Evolutionary conservation across 2,113 vertebrate species (phyloP).

Genomic region (Danionella cerebrum): DNA sequence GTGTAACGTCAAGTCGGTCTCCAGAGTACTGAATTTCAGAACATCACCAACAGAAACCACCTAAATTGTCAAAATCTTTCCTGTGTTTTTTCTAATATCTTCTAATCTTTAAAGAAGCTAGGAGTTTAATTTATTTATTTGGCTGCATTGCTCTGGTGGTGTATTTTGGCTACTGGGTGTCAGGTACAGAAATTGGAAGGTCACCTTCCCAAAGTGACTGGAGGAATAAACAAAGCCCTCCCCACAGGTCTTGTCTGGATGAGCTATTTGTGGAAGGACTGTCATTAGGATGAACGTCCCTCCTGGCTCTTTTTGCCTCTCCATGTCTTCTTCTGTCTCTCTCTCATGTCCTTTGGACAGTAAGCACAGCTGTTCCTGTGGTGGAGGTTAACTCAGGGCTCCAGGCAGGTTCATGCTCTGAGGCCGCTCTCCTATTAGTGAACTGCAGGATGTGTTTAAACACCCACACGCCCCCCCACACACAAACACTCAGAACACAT

Average conservation of each 20-base stretch:
- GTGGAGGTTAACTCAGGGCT: conserved; percentile 23
- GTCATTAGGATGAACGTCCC: conserved; percentile 19
- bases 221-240: conserved; percentile 25
- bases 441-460: neutral
- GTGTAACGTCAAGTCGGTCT: too few relatives aligned
- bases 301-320: neutral
- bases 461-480: neutral
- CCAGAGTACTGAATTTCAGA: too few relatives aligned
- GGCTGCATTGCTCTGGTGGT: neutral
- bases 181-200: conserved; percentile 27
- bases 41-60: too few relatives aligned
- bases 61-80: too few relatives aligned
- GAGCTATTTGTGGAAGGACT: conserved; percentile 38
- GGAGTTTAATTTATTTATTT: neutral
- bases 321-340: conserved; percentile 8
- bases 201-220: conserved; percentile 29
- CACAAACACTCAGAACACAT: neutral
- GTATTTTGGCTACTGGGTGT: neutral
- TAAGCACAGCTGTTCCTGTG: conserved; percentile 31
- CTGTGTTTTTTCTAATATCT: too few relatives aligned
- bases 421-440: conserved; percentile 15
- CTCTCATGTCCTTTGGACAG: conserved; percentile 6
- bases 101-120: neutral
- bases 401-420: conserved; percentile 5
- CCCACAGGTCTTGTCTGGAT: conserved; percentile 19